These are phyloP conservation scores for Leptosomus discolor DNA, from an alignment of 2,113 vertebrate species.

Conservation along the genomic window DNA sequence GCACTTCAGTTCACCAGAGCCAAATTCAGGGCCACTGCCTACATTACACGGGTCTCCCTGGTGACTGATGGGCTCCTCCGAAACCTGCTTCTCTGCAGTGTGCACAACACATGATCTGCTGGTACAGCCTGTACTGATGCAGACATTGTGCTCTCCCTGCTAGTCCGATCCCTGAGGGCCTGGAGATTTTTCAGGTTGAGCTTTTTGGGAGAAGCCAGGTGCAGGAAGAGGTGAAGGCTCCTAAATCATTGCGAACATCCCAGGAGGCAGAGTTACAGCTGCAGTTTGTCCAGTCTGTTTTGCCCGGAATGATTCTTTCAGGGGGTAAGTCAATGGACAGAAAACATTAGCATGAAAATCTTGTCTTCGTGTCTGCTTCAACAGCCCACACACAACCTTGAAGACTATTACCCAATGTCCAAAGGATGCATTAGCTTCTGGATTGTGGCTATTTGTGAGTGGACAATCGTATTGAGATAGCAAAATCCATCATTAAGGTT, in stretches of 20 bases:
- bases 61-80: neutral
- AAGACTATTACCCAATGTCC: neutral
- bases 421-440: neutral
- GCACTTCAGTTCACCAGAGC: neutral
- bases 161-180: neutral
- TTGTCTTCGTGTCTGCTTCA: neutral
- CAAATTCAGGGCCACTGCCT: neutral
- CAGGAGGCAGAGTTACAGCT: neutral
- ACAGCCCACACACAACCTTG: neutral
- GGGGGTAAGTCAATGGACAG: neutral
- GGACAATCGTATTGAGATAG: neutral
- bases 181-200: neutral
- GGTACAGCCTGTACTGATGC: neutral
- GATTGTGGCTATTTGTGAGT: neutral
- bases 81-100: neutral
- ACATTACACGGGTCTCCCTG: neutral
- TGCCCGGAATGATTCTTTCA: neutral
- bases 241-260: neutral
- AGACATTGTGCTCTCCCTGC: rapidly evolving
- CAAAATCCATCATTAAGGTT: neutral
- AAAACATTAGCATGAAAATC: neutral
- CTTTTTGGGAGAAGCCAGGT: neutral
- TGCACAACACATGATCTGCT: neutral
- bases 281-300: neutral
- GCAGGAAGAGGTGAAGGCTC: neutral